Base-by-base conservation (phyloP, 2,888 invertebrate species). In the Helobdella robusta region DNA sequence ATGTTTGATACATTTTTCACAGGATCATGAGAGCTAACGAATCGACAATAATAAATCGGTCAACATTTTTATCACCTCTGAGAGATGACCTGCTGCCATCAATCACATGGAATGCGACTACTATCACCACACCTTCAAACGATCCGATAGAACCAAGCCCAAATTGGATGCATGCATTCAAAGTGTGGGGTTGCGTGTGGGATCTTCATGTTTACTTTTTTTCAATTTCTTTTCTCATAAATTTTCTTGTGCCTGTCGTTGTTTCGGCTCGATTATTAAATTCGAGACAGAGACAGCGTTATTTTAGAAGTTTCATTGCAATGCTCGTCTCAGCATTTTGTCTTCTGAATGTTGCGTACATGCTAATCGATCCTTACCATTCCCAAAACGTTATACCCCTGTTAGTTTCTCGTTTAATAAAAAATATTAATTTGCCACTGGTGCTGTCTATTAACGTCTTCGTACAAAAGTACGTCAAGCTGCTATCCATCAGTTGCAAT, bases 181-280 rank as follows among this genome's bases (percentile, higher is more conserved):
- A 30, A 56, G 32, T 56, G 6, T 56, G 56, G 56, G 56, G 56
- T 5, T 56, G 56, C 30, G 28, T 56, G n/a, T 56, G 56, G 56
- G 28, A 56, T 28, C n/a, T 56, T n/a, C 28, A 56, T 32, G 56
- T 56, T 2, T 56, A 56, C 56, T 28, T 28, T n/a, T 56, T 56
- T 32, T 25, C 56, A n/a, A 30, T 30, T 18, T n/a, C 32, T 3
- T 56, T 56, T 28, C 32, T 56, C 25, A 28, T 56, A n/a, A 56
- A 30, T 30, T 56, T n/a, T 28, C 30, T 4, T 11, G 8, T 56
- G 6, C 32, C 56, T 6, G 28, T 32, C 4, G 6, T 30, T 20
- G 32, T 56, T n/a, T 28, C 28, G 8, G n/a, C 28, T 28, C 56
- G 28, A 4, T 1, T 56, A 8, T 20, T 56, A n/a, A 25, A 28